Base-by-base conservation (phyloP, 2,888 invertebrate species). In the Scaptomyza flava region DNA sequence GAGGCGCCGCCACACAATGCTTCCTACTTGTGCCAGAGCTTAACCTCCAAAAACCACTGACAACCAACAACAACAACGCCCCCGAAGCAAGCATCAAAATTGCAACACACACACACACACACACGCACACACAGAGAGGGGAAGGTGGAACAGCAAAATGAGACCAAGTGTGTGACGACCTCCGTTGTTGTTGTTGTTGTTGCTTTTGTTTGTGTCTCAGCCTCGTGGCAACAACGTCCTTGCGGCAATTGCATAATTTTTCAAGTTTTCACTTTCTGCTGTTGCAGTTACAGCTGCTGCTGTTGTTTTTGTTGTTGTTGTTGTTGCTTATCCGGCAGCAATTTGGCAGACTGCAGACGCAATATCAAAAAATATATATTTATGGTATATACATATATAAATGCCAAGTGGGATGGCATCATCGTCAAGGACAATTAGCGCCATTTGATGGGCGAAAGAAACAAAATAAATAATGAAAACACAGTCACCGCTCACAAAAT, bases 121-220 rank as follows among this genome's bases (percentile, higher is more conserved):
- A 14, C n/a, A 82, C 67, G 71, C 60, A 68, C 38, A 52, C 33
- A 54, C 50, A 6, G 45, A 3, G 42, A 36, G 17, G 50, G 30
- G 53, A 11, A 30, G 46, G 51, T 36, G 50, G 63, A 46, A 60
- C 72, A 50, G 51, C 56, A 72, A 87, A 82, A 82, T 82, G 77
- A 81, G 82, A 84, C 87, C 82, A 82, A 87, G 87, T 76, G 85
- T 82, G 87, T 85, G 82, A 77, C 82, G 87, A 85, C 79, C 83
- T 84, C 72, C 58, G 81, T 60, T 51, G 64, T 46, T 69, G 69
- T 48, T 48, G 81, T 60, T 51, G 64, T 46, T 69, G 69, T 48
- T 48, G 52, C 33, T 14, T 38, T 36, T 36, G 51, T 47, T 46
- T 45, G 38, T 27, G 33, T 27, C 54, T 34, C 43, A 46, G 82